phyloP scores from a whole-genome alignment of 2,797 vertebrate species.

The Gouania willdenowi region DNA sequence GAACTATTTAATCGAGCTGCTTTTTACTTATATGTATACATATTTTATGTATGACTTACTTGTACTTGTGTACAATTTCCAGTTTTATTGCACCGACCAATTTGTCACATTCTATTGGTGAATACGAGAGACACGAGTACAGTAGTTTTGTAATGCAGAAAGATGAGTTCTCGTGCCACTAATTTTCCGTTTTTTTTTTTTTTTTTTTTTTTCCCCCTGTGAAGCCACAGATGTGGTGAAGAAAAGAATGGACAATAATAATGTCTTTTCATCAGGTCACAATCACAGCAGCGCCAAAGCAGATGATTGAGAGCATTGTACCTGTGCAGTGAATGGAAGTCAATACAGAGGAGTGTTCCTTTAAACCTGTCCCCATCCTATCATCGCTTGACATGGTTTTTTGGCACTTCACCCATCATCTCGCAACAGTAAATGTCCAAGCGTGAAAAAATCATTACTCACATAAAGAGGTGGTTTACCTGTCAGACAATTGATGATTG shows the following conservation, averaged over 20 bases:
- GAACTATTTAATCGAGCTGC: too few relatives aligned
- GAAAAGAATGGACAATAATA: conserved; percentile 8
- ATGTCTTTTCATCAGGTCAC: conserved; percentile 6
- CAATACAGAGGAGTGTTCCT: conserved; percentile 50
- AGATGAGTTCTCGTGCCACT: too few relatives aligned
- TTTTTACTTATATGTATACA: too few relatives aligned
- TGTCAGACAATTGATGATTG: conserved; percentile 86
- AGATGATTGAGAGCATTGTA: conserved; percentile 31
- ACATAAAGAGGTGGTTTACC: conserved; percentile 79
- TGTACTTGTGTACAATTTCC: too few relatives aligned
- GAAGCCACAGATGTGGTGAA: too few relatives aligned
- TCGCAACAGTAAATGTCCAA: conserved; percentile 52
- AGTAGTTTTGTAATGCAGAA: too few relatives aligned
- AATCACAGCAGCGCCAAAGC: conserved; percentile 12
- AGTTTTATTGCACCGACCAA: too few relatives aligned
- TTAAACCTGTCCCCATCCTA: conserved; percentile 35
- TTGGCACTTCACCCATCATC: conserved; percentile 39
- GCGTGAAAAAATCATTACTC: conserved; percentile 57
- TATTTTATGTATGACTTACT: too few relatives aligned
- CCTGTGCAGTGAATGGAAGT: conserved; percentile 42
- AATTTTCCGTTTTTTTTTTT: too few relatives aligned
- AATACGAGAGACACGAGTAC: too few relatives aligned
- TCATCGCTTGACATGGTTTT: conserved; percentile 53
- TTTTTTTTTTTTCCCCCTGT: too few relatives aligned
- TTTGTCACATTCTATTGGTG: too few relatives aligned